phyloP scores from a whole-genome alignment of 1,140 invertebrate species.

The Zaprionus camerounensis region DNA sequence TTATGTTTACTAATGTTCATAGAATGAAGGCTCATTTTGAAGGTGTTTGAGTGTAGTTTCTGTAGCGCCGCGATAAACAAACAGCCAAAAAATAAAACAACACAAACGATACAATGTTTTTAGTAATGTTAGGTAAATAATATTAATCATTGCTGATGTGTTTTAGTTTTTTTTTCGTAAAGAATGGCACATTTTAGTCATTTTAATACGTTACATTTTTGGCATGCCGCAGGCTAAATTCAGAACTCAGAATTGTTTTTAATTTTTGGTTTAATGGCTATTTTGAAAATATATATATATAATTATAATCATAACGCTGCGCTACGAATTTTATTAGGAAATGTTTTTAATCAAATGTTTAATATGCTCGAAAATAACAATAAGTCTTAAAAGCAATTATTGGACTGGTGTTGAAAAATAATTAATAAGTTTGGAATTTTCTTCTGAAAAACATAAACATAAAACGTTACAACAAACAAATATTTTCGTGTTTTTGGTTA shows the following conservation, averaged over 20 bases:
- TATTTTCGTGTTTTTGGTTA: conserved; percentile 9
- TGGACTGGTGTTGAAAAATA: conserved; percentile 6
- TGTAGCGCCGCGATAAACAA: conserved; percentile 37
- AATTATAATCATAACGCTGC: conserved; percentile 50
- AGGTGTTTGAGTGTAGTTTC: conserved; percentile 32
- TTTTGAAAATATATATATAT: conserved; percentile 56
- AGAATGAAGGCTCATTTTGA: conserved; percentile 23
- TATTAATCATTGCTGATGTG: conserved; percentile 24
- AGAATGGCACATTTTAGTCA: conserved; percentile 17
- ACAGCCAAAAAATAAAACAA: conserved; percentile 59
- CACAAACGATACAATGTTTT: conserved; percentile 35
- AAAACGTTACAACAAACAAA: conserved; percentile 46
- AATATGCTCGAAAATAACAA: conserved; percentile 37
- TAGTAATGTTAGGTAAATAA: conserved; percentile 1
- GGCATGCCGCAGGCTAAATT: conserved; percentile 75
- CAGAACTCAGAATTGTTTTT: conserved; percentile 50
- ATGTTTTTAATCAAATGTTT: conserved; percentile 12
- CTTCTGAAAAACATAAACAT: conserved; percentile 8
- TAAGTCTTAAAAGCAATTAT: not conserved
- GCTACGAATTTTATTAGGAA: conserved; percentile 33
- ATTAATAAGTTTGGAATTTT: conserved; percentile 1
- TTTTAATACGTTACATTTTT: conserved; percentile 35
- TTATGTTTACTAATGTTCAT: conserved; percentile 46
- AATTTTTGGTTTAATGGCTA: conserved; percentile 40
- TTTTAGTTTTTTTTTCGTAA: conserved; percentile 28